Conservation (phyloP, 2,797 vertebrate genomes). For the Choloepus didactylus region DNA sequence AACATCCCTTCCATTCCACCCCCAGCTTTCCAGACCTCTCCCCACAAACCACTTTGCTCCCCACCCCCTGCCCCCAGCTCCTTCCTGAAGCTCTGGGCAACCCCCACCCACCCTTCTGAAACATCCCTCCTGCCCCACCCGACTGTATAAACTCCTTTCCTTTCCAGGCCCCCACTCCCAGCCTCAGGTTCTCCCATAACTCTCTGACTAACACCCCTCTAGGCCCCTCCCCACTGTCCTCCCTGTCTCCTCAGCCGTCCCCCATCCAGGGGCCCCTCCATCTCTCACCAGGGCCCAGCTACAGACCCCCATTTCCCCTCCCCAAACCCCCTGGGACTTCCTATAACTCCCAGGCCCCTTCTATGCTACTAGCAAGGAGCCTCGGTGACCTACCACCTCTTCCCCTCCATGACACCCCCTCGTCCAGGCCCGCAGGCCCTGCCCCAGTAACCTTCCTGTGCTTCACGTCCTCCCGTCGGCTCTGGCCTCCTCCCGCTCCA, state of each 20-base stretch:
- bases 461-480: background rate
- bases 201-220: background rate
- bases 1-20: background rate
- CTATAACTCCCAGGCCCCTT: background rate
- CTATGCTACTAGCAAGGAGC: background rate
- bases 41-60: background rate
- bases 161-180: background rate
- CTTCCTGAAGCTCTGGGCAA: background rate
- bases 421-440: background rate
- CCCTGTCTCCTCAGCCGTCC: background rate
- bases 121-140: too few species aligned
- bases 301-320: background rate
- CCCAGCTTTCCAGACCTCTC: background rate
- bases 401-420: conserved; percentile 29
- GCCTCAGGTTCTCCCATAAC: background rate
- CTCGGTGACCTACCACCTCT: conserved; percentile 13
- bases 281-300: background rate
- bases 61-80: background rate
- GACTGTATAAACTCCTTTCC: background rate
- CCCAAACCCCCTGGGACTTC: background rate
- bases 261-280: background rate
- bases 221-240: background rate
- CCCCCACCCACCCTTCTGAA: background rate
- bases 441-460: background rate
- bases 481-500: background rate